phyloP scores from a whole-genome alignment of 1,140 invertebrate species.

The Latrodectus geometricus region DNA sequence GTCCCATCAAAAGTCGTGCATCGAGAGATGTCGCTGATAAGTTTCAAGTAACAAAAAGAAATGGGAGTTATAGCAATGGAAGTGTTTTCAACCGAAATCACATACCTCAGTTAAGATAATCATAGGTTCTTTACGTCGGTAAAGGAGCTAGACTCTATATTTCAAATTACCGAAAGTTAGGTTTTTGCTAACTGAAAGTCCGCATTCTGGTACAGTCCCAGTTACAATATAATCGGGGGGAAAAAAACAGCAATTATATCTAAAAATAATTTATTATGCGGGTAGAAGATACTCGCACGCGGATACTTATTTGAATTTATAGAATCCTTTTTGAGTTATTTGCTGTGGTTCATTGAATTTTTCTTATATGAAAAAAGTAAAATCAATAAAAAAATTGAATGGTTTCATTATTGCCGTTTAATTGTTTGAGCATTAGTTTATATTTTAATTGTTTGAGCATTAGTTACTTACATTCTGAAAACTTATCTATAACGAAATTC shows the following conservation, averaged over 20 bases:
- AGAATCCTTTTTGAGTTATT: no score
- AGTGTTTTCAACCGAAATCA: constrained; percentile 31
- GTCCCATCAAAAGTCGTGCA: constrained; percentile 37
- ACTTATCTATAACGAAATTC: no score
- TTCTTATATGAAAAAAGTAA: no score
- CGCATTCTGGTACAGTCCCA: not conserved
- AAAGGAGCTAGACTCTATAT: constrained; percentile 47
- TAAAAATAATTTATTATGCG: constrained; percentile 51
- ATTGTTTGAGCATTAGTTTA: no score
- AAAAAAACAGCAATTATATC: no score
- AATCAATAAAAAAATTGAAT: no score
- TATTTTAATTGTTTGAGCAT: no score
- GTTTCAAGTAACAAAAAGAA: constrained; percentile 18
- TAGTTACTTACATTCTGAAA: no score
- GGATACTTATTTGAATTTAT: no score
- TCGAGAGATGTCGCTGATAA: constrained; percentile 59
- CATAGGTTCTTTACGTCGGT: constrained; percentile 39
- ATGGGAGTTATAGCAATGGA: constrained; percentile 9
- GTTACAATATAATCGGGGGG: no score
- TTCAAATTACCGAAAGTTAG: constrained; percentile 42
- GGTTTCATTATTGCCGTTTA: no score
- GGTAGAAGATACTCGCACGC: not conserved
- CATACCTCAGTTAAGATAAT: constrained; percentile 49
- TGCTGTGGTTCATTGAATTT: no score
- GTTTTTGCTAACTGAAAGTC: constrained; percentile 11